phyloP scores from a whole-genome alignment of 2,797 vertebrate genomes.

The Microcaecilia unicolor region DNA sequence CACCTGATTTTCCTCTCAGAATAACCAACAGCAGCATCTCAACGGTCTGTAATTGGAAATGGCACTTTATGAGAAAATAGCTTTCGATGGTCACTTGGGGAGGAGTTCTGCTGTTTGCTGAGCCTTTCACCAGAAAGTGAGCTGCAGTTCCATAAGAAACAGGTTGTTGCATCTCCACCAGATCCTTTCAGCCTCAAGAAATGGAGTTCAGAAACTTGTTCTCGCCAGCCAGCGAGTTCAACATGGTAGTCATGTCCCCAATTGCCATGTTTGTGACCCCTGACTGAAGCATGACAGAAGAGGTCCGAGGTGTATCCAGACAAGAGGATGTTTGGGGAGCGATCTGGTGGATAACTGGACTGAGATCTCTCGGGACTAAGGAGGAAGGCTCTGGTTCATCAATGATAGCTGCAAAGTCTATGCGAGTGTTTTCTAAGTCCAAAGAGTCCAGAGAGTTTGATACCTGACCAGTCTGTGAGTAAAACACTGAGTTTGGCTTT shows the following conservation, averaged over 20 bases:
- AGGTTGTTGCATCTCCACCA: too few species aligned
- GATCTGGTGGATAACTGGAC: constrained; percentile 38
- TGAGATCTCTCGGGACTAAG: constrained; percentile 52
- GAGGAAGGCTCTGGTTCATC: constrained; percentile 74
- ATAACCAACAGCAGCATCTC: too few species aligned
- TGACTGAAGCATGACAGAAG: constrained; percentile 57
- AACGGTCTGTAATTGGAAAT: too few species aligned
- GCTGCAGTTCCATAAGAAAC: too few species aligned
- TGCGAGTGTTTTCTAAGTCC: constrained; percentile 90
- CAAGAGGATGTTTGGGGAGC: constrained; percentile 64
- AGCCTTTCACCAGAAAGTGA: too few species aligned
- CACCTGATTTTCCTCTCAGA: too few species aligned
- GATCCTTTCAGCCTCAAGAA: too few species aligned
- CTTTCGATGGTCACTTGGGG: too few species aligned
- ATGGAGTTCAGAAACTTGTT: constrained; percentile 89
- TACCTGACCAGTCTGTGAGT: constrained; percentile 65
- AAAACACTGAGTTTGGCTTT: constrained; percentile 61
- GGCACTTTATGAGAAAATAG: too few species aligned
- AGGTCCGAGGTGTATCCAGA: constrained; percentile 66
- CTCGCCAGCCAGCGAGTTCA: constrained; percentile 88
- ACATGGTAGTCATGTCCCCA: constrained; percentile 91
- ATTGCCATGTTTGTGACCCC: constrained; percentile 90
- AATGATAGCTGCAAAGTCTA: constrained; percentile 93
- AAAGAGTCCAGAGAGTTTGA: constrained; percentile 86
- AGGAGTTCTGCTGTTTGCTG: too few species aligned